Evolutionary conservation across 2,888 invertebrate genomes (phyloP), one percentile per base, ranked within the genome.

Genomic region (Litoditis marina): DNA sequence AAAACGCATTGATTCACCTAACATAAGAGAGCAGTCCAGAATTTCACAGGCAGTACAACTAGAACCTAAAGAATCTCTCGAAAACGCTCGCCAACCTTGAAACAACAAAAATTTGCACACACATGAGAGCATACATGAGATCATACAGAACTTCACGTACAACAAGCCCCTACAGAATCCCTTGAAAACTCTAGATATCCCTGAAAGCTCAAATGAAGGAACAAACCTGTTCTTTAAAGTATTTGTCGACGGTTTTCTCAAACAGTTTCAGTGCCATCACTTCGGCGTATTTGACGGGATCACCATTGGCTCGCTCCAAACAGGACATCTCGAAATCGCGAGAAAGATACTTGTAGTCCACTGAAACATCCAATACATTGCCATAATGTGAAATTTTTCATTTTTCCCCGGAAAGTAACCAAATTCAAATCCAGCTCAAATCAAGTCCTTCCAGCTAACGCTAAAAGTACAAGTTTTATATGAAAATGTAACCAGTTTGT

Each of bases 281-380:
- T 46, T 76, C 76, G 3, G 69, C 71, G 58, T 76, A 76, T 53
- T 74, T 74, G 62, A 65, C 68, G 16, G 73, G 69, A 51, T 74
- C 71, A 11, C 64, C 63, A 8, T 62, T 65, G 34, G 67, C 66
- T 22, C 65, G 65, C n/a, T 62, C 62, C 44, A 59, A 70, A 27
- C 68, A 70, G 25, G 67, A 61, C 32, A 66, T 60, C 58, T 75
- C 75, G 25, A 66, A 65, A 11, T 64, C 65, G 13, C 63, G 53
- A 19, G 69, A 47, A 44, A 73, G 44, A 32, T 73, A 71, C 1
- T 60, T 68, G 61, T 66, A 71, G 13, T 68, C 65, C 34, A 72
- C 62, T 62, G 39, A 50, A 62, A 50, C 19, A 30, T n/a, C 13
- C 19, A 27, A 50, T 19, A n/a, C n/a, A n/a, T n/a, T n/a, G n/a